These are phyloP conservation scores for Lithophane socia DNA, from an alignment of 2,888 invertebrate species.

Conservation along the genomic window DNA sequence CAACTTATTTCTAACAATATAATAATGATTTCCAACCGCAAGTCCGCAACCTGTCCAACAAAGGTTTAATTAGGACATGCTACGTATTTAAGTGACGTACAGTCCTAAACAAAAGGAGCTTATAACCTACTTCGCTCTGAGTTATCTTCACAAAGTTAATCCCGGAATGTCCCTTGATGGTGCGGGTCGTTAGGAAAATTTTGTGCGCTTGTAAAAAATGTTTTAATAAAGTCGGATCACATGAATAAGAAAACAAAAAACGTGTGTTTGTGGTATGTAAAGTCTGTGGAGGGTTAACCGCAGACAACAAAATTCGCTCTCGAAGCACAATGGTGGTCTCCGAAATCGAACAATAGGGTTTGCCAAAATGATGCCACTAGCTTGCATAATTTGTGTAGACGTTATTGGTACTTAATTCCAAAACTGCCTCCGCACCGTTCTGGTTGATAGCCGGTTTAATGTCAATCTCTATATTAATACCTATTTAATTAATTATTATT, in stretches of 20 bases:
- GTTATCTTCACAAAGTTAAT: conserved; percentile 69
- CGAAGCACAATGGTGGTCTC: not conserved
- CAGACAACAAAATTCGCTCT: not conserved
- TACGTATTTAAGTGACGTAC: conserved; percentile 65
- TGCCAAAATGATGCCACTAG: not conserved
- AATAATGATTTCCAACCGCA: conserved; percentile 39
- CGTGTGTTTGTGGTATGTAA: conserved; percentile 5
- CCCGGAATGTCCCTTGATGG: conserved; percentile 53
- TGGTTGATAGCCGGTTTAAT: not conserved
- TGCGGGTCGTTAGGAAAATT: conserved; percentile 53
- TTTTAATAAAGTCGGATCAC: conserved; percentile 53
- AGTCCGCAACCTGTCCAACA: conserved; percentile 61
- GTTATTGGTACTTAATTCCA: not conserved
- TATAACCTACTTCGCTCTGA: conserved; percentile 67
- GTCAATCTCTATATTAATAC: not conserved
- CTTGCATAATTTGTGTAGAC: not conserved
- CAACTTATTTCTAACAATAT: conserved; percentile 13
- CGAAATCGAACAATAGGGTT: not conserved
- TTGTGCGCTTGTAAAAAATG: conserved; percentile 51
- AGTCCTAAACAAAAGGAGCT: conserved; percentile 69
- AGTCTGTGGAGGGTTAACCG: too few relatives aligned
- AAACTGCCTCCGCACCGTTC: not conserved
- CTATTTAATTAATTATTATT: not conserved
- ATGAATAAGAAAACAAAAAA: conserved; percentile 23
- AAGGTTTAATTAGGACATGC: conserved; percentile 66